phyloP scores from a whole-genome alignment of 92 coral and sea anemone species.

The Porites cylindrica region DNA sequence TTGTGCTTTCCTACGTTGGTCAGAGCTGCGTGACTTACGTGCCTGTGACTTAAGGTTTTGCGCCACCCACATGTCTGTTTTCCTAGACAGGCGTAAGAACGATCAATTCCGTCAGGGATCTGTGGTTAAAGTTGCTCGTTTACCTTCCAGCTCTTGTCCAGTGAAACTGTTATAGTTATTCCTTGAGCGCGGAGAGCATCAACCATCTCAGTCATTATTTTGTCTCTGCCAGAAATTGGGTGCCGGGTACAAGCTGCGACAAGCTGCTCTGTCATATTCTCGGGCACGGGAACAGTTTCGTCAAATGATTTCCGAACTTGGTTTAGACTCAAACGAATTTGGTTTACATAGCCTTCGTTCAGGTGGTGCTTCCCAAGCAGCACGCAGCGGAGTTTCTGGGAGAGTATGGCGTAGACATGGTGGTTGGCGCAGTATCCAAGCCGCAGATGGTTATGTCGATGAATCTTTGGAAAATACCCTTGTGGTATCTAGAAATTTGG shows the following conservation, averaged over 20 bases:
- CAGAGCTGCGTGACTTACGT: slow-evolving; percentile 15
- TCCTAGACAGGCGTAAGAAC: slow-evolving; percentile 26
- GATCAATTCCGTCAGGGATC: slow-evolving; percentile 47
- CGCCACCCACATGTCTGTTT: not conserved
- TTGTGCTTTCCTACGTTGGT: too few relatives aligned
- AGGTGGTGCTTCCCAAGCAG: slow-evolving; percentile 60
- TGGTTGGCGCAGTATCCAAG: too few relatives aligned
- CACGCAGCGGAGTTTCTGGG: slow-evolving; percentile 44
- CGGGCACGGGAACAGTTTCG: slow-evolving; percentile 50
- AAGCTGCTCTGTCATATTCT: slow-evolving; percentile 49
- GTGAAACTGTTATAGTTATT: slow-evolving; percentile 32
- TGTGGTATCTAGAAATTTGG: too few relatives aligned
- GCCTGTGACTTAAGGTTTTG: slow-evolving; percentile 3
- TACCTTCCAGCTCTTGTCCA: slow-evolving; percentile 27
- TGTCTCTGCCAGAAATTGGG: slow-evolving; percentile 23
- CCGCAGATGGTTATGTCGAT: too few relatives aligned
- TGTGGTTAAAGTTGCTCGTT: slow-evolving; percentile 14
- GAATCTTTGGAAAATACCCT: too few relatives aligned
- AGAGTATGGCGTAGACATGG: slow-evolving; percentile 14
- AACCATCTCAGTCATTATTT: slow-evolving; percentile 8
- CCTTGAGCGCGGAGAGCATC: slow-evolving; percentile 44
- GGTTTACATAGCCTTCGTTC: slow-evolving; percentile 56
- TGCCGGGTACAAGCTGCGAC: slow-evolving; percentile 47
- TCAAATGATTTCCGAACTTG: slow-evolving; percentile 29
- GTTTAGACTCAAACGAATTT: slow-evolving; percentile 40